Evolutionary conservation across 2,888 invertebrate genomes (phyloP), one percentile per base, ranked within the genome.

Genomic region (Heliconius aoede): DNA sequence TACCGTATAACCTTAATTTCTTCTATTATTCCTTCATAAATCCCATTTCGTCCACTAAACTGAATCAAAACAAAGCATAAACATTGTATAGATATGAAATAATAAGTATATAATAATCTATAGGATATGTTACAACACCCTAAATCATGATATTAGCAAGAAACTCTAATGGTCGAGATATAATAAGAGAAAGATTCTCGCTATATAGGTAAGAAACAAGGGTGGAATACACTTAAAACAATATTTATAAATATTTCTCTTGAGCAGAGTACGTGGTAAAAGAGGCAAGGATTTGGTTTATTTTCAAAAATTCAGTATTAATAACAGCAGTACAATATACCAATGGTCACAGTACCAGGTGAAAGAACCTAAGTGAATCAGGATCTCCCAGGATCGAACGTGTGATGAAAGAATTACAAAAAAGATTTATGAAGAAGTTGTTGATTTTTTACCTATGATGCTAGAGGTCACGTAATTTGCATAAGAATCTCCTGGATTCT

Each of bases 61-160:
- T 8, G 13, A 21, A 60, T 72, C 60, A 72, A 72, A 36, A 58
- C 72, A 72, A 72, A 72, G 36, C 36, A 72, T 72, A 72, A 64
- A 76, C 72, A 64, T 76, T 72, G 28, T 64, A 64, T 74, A 80
- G 76, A 78, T 79, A 79, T 76, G 73, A 62, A 72, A 74, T 72
- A 84, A 90, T 89, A 84, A 82, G 81, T 84, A n/a, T n/a, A n/a
- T n/a, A 84, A 85, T 85, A 85, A 85, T 82, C 82, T 78, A 81
- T 78, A 72, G 79, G 76, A 76, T 64, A 69, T 76, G 76, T 80
- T 81, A 84, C 82, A 84, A 85, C 88, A 86, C 87, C 87, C 89
- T 92, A 92, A 93, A 94, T 94, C 93, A 93, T 93, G 72, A 91
- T 92, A 93, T 93, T 92, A 93, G 91, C 89, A 90, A 92, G 92